Evolutionary conservation across 2,113 vertebrate genomes (phyloP).

Genomic region (Rostratula benghalensis): DNA sequence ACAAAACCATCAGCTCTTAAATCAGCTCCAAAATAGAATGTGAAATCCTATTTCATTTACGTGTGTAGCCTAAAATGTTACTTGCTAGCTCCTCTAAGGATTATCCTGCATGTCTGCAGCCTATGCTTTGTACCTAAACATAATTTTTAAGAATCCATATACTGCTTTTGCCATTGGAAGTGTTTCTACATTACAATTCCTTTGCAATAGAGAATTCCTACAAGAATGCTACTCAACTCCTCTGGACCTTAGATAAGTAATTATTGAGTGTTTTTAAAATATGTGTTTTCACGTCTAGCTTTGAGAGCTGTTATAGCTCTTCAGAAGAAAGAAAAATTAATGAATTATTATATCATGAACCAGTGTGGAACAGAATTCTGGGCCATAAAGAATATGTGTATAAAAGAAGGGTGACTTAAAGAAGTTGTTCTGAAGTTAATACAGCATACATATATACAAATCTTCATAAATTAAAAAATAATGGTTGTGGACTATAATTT

Average conservation of each 20-base stretch:
- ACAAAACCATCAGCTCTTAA: slow-evolving; percentile 32
- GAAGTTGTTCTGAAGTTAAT: slow-evolving; percentile 39
- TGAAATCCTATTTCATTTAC: slow-evolving; percentile 29
- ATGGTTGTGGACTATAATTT: neutral
- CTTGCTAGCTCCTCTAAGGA: neutral
- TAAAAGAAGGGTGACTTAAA: neutral
- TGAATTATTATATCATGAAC: neutral
- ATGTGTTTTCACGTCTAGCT: neutral
- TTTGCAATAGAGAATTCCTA: neutral
- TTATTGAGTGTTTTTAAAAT: neutral
- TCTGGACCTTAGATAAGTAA: neutral
- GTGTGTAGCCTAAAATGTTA: neutral
- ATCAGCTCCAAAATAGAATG: slow-evolving; percentile 2
- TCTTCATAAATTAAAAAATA: slow-evolving; percentile 27
- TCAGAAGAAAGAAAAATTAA: neutral
- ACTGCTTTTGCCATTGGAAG: neutral
- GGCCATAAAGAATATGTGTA: neutral
- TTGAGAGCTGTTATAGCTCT: neutral
- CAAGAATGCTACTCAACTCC: neutral
- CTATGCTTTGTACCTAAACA: neutral
- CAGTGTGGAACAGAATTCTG: neutral
- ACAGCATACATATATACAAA: neutral
- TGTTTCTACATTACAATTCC: neutral
- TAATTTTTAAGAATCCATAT: neutral
- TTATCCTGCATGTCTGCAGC: neutral